phyloP scores from a whole-genome alignment of 2,113 vertebrate species.

The Lagopus muta region DNA sequence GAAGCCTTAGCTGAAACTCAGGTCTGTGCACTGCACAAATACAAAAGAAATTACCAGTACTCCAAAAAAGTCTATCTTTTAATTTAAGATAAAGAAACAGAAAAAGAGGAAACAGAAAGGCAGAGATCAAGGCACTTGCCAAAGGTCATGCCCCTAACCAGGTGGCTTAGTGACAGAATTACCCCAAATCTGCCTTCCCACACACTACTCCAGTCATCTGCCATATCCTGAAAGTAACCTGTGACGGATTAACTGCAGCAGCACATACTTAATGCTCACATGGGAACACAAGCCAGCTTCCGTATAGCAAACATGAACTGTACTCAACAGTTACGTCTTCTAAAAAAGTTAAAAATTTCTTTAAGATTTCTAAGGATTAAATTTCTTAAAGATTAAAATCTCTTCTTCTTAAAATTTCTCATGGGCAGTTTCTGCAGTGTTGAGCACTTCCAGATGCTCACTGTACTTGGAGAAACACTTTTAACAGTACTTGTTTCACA shows the following conservation, averaged over 20 bases:
- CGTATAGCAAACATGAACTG: neutral
- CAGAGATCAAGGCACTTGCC: neutral
- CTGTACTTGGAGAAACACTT: neutral
- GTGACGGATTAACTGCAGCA: neutral
- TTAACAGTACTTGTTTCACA: neutral
- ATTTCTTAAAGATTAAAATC: neutral
- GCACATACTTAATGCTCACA: neutral
- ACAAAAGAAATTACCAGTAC: neutral
- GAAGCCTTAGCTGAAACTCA: neutral
- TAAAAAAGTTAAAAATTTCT: neutral
- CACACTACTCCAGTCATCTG: neutral
- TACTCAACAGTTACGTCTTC: neutral
- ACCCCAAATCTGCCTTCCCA: neutral
- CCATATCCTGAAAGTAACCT: neutral
- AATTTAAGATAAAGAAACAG: neutral
- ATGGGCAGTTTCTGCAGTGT: neutral
- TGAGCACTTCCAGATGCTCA: neutral
- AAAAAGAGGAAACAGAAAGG: neutral
- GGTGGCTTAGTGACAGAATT: neutral
- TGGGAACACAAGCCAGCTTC: neutral
- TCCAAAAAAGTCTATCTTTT: neutral
- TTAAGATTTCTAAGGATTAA: too few species aligned
- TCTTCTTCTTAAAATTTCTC: neutral
- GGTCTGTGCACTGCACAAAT: neutral
- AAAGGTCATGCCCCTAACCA: neutral